Conservation (phyloP, 2,113 vertebrate species). For the Lophochroa leadbeateri region DNA sequence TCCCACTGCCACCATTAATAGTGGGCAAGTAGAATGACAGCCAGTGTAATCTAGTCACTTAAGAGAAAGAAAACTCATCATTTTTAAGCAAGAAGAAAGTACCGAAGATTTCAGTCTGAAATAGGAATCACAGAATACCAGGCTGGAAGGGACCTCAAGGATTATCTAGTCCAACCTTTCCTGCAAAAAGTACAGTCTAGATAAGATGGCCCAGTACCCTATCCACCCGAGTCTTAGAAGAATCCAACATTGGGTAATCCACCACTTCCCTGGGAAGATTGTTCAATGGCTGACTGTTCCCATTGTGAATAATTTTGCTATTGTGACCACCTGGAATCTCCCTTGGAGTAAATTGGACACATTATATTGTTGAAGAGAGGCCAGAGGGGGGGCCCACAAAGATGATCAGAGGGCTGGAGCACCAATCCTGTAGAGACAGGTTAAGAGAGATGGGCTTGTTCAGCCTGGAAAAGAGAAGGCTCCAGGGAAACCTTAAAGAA, state of each 20-base stretch:
- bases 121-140: neutral
- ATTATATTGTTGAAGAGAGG: neutral
- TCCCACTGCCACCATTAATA: neutral
- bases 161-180: neutral
- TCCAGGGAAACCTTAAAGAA: neutral
- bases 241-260: neutral
- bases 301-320: neutral
- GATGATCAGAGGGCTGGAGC: neutral
- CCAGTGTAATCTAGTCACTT: neutral
- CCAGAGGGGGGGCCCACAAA: neutral
- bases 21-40: neutral
- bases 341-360: neutral
- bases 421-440: neutral
- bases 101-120: neutral
- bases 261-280: neutral
- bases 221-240: neutral
- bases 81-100: neutral
- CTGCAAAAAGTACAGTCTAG: neutral
- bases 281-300: neutral
- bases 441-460: neutral
- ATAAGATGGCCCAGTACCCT: neutral
- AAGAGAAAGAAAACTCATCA: accelerated
- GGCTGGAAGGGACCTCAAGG: neutral
- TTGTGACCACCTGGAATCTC: neutral
- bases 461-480: neutral